These are phyloP conservation scores for Muscicapa striata DNA, from an alignment of 2,797 vertebrate genomes.

Conservation along the genomic window DNA sequence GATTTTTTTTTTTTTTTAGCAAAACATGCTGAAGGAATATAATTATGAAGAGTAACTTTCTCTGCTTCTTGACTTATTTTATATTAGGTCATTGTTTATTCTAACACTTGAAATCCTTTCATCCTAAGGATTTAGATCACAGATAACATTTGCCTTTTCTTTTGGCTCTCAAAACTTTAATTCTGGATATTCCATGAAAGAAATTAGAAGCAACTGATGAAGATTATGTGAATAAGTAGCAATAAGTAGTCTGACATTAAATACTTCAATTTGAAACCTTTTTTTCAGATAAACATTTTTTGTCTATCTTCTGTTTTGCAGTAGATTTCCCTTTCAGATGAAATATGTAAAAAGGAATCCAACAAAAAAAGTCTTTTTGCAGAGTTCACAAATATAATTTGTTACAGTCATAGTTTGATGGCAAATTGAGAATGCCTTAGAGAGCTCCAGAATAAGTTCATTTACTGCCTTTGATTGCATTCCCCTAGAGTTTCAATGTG, in stretches of 20 bases:
- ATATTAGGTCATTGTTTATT: not conserved
- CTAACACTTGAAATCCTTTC: not conserved
- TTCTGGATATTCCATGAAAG: not conserved
- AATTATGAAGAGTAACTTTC: not conserved
- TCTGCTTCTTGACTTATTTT: not conserved
- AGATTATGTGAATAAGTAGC: not conserved
- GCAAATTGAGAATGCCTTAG: slow-evolving; percentile 7
- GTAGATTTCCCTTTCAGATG: not conserved
- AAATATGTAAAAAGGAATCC: not conserved
- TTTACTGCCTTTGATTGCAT: slow-evolving; percentile 26
- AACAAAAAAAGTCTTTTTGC: not conserved
- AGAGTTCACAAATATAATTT: not conserved
- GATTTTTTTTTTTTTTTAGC: not conserved
- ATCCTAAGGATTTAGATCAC: not conserved
- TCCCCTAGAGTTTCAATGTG: not conserved
- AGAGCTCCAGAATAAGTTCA: slow-evolving; percentile 4
- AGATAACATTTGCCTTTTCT: not conserved
- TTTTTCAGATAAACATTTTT: not conserved
- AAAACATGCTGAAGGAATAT: not conserved
- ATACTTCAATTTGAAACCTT: not conserved
- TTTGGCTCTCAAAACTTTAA: not conserved
- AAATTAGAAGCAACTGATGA: not conserved
- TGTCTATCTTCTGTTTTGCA: not conserved
- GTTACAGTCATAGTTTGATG: not conserved
- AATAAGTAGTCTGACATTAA: not conserved